Evolutionary conservation across 1,140 invertebrate genomes (phyloP), one percentile per base, ranked within the genome.

Genomic region (Lasioglossum baleicum): DNA sequence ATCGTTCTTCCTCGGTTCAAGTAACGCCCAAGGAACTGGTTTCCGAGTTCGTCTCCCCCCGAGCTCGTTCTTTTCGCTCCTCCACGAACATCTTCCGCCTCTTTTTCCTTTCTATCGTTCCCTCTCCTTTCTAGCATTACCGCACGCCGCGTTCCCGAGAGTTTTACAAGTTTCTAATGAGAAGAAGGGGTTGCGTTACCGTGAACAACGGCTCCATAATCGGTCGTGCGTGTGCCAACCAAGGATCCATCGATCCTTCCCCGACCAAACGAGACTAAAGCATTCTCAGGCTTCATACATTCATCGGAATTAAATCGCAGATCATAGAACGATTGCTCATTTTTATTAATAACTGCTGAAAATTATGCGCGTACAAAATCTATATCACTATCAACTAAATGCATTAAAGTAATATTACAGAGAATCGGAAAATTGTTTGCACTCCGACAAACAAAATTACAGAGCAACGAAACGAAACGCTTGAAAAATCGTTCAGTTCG

Each of bases 131-230:
- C 64, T 48, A 69, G 64, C n/a, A 53, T 48, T 71, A 74, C 83
- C 65, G 77, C 77, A 61, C 72, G 44, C 44, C 11, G 44, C 40
- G 22, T 40, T 66, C 42, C 71, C 67, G 35, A 81, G 51, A 82
- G 81, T 87, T 88, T 89, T 89, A 88, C 81, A 86, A 88, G 87
- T 86, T 83, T 76, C 85, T 89, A 88, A 89, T 89, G 88, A 89
- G 88, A 86, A 89, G 75, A 86, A 89, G 72, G 82, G 78, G 53
- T 81, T 82, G 84, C 84, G 70, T 83, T 80, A 87, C 76, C 84
- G 82, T 81, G 80, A 71, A 80, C 66, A 81, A 82, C 66, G 42
- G 15, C 61, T 61, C 74, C 68, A 22, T 81, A 53, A 70, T 74
- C 48, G 53, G 72, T 17, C n/a, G 42, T 42, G n/a, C 20, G 53